Percentiles rank a stretch among this genome's conserved stretches.
phyloP scores from a whole-genome alignment of 1,140 invertebrate genomes.

The Ganaspis sp. region DNA sequence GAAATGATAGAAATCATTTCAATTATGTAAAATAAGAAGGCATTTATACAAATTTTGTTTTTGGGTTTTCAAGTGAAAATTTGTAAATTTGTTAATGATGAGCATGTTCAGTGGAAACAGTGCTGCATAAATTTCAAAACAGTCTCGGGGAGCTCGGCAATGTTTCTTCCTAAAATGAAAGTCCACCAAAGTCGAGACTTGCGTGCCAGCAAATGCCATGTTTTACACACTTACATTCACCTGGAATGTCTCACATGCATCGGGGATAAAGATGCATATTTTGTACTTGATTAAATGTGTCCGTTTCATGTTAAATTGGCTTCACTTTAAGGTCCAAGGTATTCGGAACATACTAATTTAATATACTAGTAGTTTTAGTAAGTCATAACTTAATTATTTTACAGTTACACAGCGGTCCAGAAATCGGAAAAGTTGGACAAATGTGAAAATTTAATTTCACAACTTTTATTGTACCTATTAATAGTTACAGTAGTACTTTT shows the following conservation, averaged over 20 bases:
- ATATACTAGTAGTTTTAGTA: not conserved
- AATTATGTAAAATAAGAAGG: not conserved
- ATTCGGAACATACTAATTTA: not conserved
- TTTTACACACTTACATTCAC: conserved; percentile 23
- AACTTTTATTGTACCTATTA: too few relatives aligned
- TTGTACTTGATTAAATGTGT: conserved; percentile 15
- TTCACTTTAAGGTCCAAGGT: not conserved
- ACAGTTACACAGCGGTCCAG: too few relatives aligned
- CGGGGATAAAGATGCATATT: conserved; percentile 17
- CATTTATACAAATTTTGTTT: not conserved
- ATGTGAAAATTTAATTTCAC: too few relatives aligned
- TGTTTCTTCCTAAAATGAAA: conserved; percentile 26
- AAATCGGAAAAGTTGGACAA: too few relatives aligned
- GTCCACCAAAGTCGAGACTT: conserved; percentile 16
- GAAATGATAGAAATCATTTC: too few relatives aligned
- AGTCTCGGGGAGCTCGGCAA: not conserved
- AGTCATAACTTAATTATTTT: too few relatives aligned
- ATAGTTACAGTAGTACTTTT: too few relatives aligned
- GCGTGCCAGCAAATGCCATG: conserved; percentile 24
- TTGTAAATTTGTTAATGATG: conserved; percentile 23
- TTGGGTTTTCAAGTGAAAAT: not conserved
- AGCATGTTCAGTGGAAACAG: not conserved
- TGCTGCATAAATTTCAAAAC: conserved; percentile 4
- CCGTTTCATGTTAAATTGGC: not conserved
- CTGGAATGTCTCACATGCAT: conserved; percentile 25